Base-by-base conservation (phyloP, 2,888 invertebrate genomes). In the Chymomyza caudatula region DNA sequence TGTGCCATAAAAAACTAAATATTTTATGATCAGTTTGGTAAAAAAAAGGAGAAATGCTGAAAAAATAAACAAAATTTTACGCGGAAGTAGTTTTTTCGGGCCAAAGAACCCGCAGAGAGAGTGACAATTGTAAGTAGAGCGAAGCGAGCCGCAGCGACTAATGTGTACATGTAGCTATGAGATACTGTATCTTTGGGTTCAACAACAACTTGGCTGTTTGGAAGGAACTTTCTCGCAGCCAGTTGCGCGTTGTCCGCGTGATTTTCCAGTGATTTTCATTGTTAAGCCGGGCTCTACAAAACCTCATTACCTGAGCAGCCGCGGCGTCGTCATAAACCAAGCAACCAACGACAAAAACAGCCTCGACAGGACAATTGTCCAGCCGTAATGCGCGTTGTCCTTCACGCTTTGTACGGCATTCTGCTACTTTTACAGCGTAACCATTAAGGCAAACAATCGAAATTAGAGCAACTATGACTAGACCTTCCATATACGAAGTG, bases 241-340 rank as follows among this genome's bases (percentile, higher is more conserved):
- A 19, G 47, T 19, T 15, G 47, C 47, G 19, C 1, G n/a, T n/a
- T 47, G 4, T 15, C 4, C 47, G 47, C 77, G 69, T 70, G 81
- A 86, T 84, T 81, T 82, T 82, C 81, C 81, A 74, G 71, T 59
- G 42, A 86, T 60, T 72, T 86, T 84, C 81, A 86, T 82, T 82
- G 81, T 82, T 71, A 67, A 73, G 65, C 60, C 52, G 3, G 3
- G 63, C 58, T 37, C 44, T 17, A 61, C 55, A 49, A 20, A 51
- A 65, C 20, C 61, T 64, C 67, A 68, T 73, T 75, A 74, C 78
- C 78, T 78, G 73, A 57, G 11, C 23, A 47, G 17, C 19, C 11
- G 56, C 15, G 56, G 63, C 44, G 58, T 63, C 65, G 64, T 71
- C 72, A 67, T 75, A 74, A 74, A 47, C 63, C 57, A 63, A 53